These are phyloP conservation scores for Melanerpes aurifrons DNA, from an alignment of 2,113 vertebrate genomes.

Conservation along the genomic window DNA sequence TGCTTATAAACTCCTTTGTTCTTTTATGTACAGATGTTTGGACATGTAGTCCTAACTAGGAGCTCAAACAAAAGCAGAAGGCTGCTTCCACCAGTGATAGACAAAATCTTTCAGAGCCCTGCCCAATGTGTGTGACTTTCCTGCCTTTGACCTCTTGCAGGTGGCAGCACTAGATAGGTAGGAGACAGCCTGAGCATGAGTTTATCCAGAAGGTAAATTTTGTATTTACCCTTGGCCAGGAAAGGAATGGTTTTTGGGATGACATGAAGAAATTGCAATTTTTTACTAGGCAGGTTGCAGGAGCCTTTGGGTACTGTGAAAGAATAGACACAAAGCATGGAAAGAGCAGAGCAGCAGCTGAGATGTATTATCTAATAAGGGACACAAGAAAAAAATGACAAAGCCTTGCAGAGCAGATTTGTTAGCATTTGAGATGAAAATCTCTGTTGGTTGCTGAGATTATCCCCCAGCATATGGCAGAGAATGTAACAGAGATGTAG, in stretches of 20 bases:
- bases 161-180: neutral
- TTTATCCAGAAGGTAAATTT: neutral
- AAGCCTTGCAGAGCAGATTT: constrained; percentile 53
- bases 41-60: neutral
- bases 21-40: neutral
- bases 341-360: constrained; percentile 6
- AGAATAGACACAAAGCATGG: neutral
- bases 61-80: neutral
- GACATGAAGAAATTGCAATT: neutral
- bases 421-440: constrained; percentile 63
- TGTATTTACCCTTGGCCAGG: neutral
- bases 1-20: neutral
- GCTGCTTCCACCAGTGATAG: neutral
- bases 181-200: fast-evolving
- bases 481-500: constrained; percentile 13
- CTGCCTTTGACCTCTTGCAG: neutral
- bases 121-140: neutral
- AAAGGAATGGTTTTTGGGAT: neutral
- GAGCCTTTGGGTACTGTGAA: neutral
- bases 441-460: constrained; percentile 41
- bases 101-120: neutral
- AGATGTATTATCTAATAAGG: neutral
- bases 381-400: constrained; percentile 1
- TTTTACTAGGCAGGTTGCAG: neutral
- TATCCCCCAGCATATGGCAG: constrained; percentile 53